A percentile compares a stretch with the other conserved stretches of the same genome.
Conservation (phyloP, 2,888 invertebrate species). For the Drosophila meridionalis region DNA sequence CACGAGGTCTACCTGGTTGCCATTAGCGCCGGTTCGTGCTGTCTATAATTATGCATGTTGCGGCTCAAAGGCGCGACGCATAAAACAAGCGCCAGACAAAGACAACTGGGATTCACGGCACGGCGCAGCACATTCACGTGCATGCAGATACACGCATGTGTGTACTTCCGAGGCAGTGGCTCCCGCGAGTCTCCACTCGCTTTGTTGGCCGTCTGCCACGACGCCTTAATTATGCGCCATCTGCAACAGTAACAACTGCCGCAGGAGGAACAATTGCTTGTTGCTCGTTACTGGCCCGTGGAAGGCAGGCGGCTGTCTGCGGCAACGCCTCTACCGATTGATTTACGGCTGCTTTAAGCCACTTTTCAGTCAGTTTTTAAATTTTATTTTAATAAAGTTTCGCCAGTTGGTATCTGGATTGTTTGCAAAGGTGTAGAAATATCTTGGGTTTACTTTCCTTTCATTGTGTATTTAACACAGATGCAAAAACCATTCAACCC, state of each 20-base stretch:
- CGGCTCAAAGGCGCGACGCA: slow-evolving; percentile 60
- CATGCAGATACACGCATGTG: neutral
- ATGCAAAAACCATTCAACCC: too few species aligned
- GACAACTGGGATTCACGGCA: slow-evolving; percentile 25
- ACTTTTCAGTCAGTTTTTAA: neutral
- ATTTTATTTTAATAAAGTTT: slow-evolving; percentile 2
- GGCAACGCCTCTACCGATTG: slow-evolving; percentile 31
- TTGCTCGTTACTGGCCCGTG: slow-evolving; percentile 1
- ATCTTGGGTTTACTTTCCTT: neutral
- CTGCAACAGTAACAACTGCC: slow-evolving; percentile 25
- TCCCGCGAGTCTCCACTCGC: slow-evolving; percentile 22
- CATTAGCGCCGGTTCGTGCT: slow-evolving; percentile 20
- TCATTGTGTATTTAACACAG: too few species aligned
- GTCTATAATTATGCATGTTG: slow-evolving; percentile 67
- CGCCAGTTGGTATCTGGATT: neutral
- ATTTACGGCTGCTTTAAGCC: slow-evolving; percentile 23
- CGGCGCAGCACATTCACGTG: neutral
- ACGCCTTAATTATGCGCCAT: slow-evolving; percentile 67
- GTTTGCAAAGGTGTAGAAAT: neutral
- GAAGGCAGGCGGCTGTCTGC: slow-evolving; percentile 21
- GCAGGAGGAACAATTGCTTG: slow-evolving; percentile 24
- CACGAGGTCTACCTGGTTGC: slow-evolving; percentile 36
- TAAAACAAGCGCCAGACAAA: slow-evolving; percentile 62
- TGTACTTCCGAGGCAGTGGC: neutral
- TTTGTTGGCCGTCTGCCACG: slow-evolving; percentile 38